A percentile compares a stretch with the other conserved stretches of the same genome.
phyloP scores from a whole-genome alignment of 2,113 vertebrate species.

The Prinia subflava region DNA sequence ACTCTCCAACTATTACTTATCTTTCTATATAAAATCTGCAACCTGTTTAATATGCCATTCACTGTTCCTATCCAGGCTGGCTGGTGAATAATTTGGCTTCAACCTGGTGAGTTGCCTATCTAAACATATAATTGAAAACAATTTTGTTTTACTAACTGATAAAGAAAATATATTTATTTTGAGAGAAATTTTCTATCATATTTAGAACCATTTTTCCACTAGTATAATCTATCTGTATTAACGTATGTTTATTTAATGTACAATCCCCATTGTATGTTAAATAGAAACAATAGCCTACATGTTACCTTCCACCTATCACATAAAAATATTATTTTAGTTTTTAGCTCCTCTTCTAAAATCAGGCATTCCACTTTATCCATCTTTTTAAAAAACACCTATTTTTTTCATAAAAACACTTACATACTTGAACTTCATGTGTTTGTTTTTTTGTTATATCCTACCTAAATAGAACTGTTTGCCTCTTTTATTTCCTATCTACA shows the following conservation, averaged over 20 bases:
- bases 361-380: neutral
- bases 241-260: neutral
- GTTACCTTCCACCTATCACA: neutral
- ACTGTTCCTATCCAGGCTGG: neutral
- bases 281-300: neutral
- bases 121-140: neutral
- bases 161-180: neutral
- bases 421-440: neutral
- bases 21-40: neutral
- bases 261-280: neutral
- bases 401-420: neutral
- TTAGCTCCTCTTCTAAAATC: neutral
- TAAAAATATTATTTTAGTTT: neutral
- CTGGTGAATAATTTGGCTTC: conserved; percentile 2
- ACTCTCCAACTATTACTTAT: neutral
- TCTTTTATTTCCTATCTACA: neutral
- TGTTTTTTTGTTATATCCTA: neutral
- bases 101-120: neutral
- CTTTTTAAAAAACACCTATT: neutral
- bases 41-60: neutral
- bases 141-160: neutral
- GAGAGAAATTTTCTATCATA: neutral
- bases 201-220: neutral
- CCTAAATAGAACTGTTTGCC: neutral
- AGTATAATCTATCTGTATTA: neutral